phyloP scores from a whole-genome alignment of 2,113 vertebrate species.

The Poicephalus gulielmi region DNA sequence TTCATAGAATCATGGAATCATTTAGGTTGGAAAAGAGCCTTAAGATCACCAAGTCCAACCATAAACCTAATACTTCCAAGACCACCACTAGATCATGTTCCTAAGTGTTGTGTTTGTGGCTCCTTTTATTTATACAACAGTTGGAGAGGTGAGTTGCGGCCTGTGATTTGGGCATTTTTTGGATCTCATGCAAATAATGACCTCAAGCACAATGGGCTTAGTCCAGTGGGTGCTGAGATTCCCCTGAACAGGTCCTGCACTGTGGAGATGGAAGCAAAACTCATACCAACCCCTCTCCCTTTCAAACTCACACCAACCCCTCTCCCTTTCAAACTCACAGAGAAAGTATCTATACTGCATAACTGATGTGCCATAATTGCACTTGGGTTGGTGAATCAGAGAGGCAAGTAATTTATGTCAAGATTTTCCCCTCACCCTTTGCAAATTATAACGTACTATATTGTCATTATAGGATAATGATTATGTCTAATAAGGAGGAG shows the following conservation, averaged over 20 bases:
- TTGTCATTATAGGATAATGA: conserved; percentile 6
- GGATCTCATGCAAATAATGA: neutral
- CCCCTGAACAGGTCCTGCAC: neutral
- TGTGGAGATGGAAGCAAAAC: neutral
- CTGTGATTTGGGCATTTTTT: accelerated
- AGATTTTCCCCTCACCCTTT: neutral
- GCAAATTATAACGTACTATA: neutral
- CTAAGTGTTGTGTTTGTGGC: accelerated
- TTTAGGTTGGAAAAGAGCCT: neutral
- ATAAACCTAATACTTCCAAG: neutral
- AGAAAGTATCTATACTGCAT: neutral
- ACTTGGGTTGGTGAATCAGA: neutral
- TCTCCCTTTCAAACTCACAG: neutral
- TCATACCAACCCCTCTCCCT: neutral
- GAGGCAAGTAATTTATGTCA: neutral
- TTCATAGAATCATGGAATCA: accelerated
- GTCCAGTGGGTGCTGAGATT: neutral
- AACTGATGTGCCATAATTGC: neutral
- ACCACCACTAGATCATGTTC: neutral
- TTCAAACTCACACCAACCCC: neutral
- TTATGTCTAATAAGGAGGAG: neutral
- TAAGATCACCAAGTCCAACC: neutral
- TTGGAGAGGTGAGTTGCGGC: neutral
- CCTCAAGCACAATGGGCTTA: neutral
- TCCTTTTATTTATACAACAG: neutral